Conservation (phyloP, 2,888 invertebrate genomes). For the Bembecia ichneumoniformis region DNA sequence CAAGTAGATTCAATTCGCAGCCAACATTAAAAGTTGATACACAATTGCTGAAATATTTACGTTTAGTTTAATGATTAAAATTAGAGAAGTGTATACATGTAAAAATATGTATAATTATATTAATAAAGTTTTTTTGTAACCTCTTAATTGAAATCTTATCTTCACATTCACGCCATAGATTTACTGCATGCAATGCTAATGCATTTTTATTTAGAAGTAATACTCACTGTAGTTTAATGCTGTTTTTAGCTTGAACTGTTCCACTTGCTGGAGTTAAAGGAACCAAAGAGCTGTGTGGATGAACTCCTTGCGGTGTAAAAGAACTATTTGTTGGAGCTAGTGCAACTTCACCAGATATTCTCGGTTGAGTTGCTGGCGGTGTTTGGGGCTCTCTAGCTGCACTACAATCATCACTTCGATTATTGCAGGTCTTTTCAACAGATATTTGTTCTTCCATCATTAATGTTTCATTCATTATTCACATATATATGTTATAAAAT, state of each 20-base stretch:
- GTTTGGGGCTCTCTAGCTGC: not conserved
- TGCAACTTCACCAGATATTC: constrained; percentile 45
- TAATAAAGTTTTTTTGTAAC: too few relatives aligned
- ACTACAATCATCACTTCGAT: too few relatives aligned
- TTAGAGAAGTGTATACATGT: not conserved
- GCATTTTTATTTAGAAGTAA: not conserved
- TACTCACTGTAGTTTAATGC: constrained; percentile 74
- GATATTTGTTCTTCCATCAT: too few relatives aligned
- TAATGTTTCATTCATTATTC: too few relatives aligned
- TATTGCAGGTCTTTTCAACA: too few relatives aligned
- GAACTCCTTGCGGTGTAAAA: constrained; percentile 49
- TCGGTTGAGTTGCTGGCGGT: constrained; percentile 15
- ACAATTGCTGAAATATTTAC: constrained; percentile 76
- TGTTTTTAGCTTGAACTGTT: constrained; percentile 71
- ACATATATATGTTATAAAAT: too few relatives aligned
- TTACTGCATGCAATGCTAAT: too few relatives aligned
- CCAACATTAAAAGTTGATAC: constrained; percentile 84
- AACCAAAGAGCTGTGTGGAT: constrained; percentile 70
- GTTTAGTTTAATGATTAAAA: not conserved
- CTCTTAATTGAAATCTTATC: too few relatives aligned
- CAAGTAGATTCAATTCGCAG: constrained; percentile 79
- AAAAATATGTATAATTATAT: too few relatives aligned
- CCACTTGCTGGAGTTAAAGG: constrained; percentile 68
- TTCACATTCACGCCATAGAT: not conserved
- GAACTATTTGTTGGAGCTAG: constrained; percentile 54